Evolutionary conservation across 2,797 vertebrate genomes (phyloP).

Genomic region (Sternarchorhynchus goeldii): DNA sequence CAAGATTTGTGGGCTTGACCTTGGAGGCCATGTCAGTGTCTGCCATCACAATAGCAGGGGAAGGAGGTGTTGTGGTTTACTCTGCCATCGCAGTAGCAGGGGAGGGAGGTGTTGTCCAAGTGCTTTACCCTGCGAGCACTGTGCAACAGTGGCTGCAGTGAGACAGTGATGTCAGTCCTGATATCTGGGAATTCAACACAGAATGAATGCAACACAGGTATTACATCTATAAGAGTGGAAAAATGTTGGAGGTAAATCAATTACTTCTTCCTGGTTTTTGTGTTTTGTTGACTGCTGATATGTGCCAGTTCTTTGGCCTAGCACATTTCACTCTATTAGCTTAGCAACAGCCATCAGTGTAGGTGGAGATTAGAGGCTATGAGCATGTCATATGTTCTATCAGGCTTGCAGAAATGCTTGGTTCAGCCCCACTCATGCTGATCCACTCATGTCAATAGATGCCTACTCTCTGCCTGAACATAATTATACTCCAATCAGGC

Average conservation of each 20-base stretch:
- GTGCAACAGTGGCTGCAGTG: background rate
- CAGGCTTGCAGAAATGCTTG: slow-evolving; percentile 5
- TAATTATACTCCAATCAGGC: slow-evolving; percentile 36
- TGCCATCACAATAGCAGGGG: background rate
- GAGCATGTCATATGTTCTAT: slow-evolving; percentile 9
- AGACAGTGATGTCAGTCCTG: background rate
- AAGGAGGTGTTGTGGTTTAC: background rate
- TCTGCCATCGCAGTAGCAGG: background rate
- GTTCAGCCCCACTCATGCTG: slow-evolving; percentile 22
- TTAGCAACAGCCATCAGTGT: slow-evolving; percentile 7
- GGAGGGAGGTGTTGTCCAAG: background rate
- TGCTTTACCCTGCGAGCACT: background rate
- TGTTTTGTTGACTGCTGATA: slow-evolving; percentile 32
- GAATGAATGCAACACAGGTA: too few relatives aligned
- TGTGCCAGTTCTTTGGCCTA: slow-evolving; percentile 29
- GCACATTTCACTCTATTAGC: slow-evolving; percentile 34
- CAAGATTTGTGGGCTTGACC: slow-evolving; percentile 1
- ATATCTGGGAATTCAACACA: background rate
- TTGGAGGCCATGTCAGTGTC: too few relatives aligned
- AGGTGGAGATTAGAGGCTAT: background rate
- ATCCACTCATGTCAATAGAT: slow-evolving; percentile 23
- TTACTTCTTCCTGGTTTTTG: slow-evolving; percentile 9
- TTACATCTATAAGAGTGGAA: background rate
- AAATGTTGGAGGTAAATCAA: background rate
- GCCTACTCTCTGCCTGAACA: slow-evolving; percentile 27